Conservation (phyloP, 2,888 invertebrate genomes). For the Trissonchulus latispiculum region DNA sequence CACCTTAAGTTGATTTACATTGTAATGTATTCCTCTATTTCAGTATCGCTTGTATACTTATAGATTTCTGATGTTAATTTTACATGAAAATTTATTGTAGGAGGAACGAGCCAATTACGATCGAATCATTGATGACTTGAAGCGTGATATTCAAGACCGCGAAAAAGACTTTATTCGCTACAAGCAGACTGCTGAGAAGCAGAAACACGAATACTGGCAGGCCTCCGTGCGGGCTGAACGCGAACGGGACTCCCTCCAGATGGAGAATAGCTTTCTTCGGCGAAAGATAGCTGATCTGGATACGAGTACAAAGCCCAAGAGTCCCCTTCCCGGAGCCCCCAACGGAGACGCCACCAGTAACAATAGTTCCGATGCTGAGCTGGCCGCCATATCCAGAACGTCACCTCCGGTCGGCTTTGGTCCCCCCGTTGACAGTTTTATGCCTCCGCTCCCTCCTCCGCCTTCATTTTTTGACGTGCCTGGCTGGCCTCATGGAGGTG, state of each 20-base stretch:
- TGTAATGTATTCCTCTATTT: too few species aligned
- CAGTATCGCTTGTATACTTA: too few species aligned
- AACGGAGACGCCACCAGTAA: not conserved
- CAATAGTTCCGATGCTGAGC: constrained; percentile 18
- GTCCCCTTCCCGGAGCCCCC: not conserved
- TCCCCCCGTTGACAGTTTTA: not conserved
- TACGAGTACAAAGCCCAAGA: not conserved
- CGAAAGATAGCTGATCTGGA: not conserved
- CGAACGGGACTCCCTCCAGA: not conserved
- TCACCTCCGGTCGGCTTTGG: not conserved
- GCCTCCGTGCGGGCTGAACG: not conserved
- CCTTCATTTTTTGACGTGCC: not conserved
- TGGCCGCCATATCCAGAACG: not conserved
- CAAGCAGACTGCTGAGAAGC: constrained; percentile 2
- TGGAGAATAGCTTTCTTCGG: not conserved
- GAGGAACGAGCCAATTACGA: not conserved
- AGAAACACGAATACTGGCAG: constrained; percentile 6
- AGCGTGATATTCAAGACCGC: not conserved
- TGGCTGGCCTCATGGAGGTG: not conserved
- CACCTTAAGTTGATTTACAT: too few species aligned
- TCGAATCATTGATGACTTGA: constrained; percentile 5
- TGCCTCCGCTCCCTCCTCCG: not conserved
- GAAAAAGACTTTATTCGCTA: not conserved
- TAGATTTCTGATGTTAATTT: too few species aligned
- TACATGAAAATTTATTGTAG: too few species aligned